Evolutionary conservation across 53 echinoderm and acorn worm species (phyloP), one percentile per base, ranked within the genome.

Genomic region (Luidia sarsii): DNA sequence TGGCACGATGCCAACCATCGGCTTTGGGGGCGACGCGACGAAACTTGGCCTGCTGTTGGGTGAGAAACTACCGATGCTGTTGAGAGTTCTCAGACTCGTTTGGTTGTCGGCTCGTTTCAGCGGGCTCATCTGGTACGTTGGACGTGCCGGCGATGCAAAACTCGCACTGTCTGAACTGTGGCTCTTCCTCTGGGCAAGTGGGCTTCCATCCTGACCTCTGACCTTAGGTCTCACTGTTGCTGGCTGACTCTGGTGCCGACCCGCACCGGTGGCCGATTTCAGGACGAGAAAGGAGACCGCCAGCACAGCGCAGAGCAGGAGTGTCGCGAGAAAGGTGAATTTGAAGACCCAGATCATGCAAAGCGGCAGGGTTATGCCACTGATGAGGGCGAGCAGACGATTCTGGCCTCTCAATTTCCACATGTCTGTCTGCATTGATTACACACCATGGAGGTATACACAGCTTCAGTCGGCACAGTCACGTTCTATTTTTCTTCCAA

Each of bases 381-480:
- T 60, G 48, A n/a, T n/a, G n/a, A 77, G 45, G 77, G 48, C 61
- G 62, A 77, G 77, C 77, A 77, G 77, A 60, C 77, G 77, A 77
- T 61, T 41, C 25, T 57, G 18, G 18, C 10, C 16, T 4, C 10
- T 38, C 55, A 4, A 28, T 9, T 2, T 29, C 74, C 57, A 37
- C 74, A 74, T 74, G 74, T 45, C 49, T 74, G 70, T 50, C 18
- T 53, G n/a, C 46, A 15, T 14, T n/a, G n/a, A n/a, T n/a, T n/a
- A n/a, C n/a, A n/a, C n/a, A n/a, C n/a, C n/a, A n/a, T n/a, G n/a
- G n/a, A n/a, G n/a, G n/a, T n/a, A n/a, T n/a, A n/a, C n/a, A n/a
- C n/a, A n/a, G n/a, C n/a, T n/a, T n/a, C n/a, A n/a, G n/a, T n/a
- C n/a, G n/a, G n/a, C n/a, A n/a, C n/a, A n/a, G n/a, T n/a, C n/a